Evolutionary conservation across 2,888 invertebrate species (phyloP).

Genomic region (Eilema caniola): DNA sequence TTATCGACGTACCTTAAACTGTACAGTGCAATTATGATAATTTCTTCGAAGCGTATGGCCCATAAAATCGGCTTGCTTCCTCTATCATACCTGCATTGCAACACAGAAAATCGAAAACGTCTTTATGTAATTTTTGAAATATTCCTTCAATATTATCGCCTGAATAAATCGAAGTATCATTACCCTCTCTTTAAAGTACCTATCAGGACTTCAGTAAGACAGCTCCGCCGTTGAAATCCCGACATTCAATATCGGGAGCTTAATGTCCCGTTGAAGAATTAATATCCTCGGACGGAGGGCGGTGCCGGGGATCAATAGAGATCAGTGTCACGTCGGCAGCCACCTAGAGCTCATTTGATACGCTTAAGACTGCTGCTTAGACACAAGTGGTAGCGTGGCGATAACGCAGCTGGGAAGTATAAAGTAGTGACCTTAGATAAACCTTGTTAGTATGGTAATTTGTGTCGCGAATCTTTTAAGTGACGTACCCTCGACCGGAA

Average conservation of each 20-base stretch:
- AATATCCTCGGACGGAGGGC: conserved; percentile 40
- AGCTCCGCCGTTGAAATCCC: conserved; percentile 30
- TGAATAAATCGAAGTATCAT: neutral
- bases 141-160: neutral
- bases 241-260: conserved; percentile 45
- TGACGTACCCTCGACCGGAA: no score
- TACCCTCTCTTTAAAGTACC: neutral
- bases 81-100: no score
- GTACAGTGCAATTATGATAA: no score
- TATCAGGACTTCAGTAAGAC: neutral
- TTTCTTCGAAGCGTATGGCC: no score
- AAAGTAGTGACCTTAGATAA: no score
- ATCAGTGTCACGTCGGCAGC: conserved; percentile 40
- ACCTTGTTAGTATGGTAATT: no score
- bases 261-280: conserved; percentile 48
- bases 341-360: conserved; percentile 17
- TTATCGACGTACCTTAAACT: no score
- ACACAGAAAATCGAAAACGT: no score
- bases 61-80: no score
- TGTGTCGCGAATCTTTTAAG: no score
- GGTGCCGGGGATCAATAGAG: conserved; percentile 44
- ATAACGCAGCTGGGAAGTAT: neutral
- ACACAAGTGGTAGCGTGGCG: neutral
- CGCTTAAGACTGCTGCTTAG: neutral
- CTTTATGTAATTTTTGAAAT: neutral